phyloP scores from a whole-genome alignment of 2,888 invertebrate genomes.

The Orgyia antiqua region DNA sequence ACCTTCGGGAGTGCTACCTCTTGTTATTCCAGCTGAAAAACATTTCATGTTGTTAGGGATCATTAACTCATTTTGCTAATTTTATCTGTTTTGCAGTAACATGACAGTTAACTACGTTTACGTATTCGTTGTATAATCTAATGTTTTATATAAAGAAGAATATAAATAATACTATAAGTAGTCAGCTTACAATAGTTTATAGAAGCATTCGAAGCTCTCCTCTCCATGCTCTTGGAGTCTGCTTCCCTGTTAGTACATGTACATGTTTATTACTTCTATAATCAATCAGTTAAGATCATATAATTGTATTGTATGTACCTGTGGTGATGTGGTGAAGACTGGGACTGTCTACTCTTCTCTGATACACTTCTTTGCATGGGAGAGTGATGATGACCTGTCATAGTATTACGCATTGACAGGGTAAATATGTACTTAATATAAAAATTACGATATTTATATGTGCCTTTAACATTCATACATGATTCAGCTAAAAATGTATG shows the following conservation, averaged over 20 bases:
- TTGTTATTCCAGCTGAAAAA: constrained; percentile 40
- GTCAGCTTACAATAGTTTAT: constrained; percentile 53
- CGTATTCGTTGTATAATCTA: too few species aligned
- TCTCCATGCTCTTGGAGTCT: constrained; percentile 58
- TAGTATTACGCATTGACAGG: not conserved
- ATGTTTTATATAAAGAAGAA: too few species aligned
- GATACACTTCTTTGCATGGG: constrained; percentile 82
- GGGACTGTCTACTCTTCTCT: constrained; percentile 78
- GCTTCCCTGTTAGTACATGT: constrained; percentile 68
- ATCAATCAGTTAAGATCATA: not conserved
- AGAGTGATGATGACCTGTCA: constrained; percentile 52
- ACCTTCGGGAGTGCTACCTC: constrained; percentile 65
- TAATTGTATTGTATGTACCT: constrained; percentile 33
- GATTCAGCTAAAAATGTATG: too few species aligned
- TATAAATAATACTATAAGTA: too few species aligned
- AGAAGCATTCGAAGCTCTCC: constrained; percentile 69
- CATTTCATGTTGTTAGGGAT: too few species aligned
- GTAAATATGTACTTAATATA: too few species aligned
- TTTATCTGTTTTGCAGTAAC: too few species aligned
- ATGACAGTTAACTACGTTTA: too few species aligned
- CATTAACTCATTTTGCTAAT: too few species aligned
- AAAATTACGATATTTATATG: too few species aligned
- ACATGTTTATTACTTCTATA: not conserved
- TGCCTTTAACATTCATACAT: too few species aligned
- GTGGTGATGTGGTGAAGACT: constrained; percentile 65